Evolutionary conservation across 2,797 vertebrate genomes (phyloP), one percentile per base, ranked within the genome.

Genomic region (Poeciliopsis infans): DNA sequence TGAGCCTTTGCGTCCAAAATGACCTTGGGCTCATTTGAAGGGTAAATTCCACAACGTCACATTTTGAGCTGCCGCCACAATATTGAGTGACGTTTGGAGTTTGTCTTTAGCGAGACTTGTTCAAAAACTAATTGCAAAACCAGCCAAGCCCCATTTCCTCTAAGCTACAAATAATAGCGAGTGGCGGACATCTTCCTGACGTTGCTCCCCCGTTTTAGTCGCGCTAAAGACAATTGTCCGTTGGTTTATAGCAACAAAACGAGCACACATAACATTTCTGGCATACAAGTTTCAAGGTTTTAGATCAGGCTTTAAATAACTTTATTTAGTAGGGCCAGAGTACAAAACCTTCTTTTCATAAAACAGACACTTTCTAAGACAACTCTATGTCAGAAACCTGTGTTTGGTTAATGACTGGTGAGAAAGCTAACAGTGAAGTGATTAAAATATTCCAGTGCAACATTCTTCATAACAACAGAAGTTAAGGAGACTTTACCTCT

Each of bases 401-500:
- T 43, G 36, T 69, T 66, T 39, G 7, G 18, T 36, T 20, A 39
- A 25, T 25, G 11, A 7, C 36, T 41, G 39, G n/a, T 47, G 71
- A 70, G 13, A 68, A 25, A 20, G 46, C 18, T 72, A 20, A 20
- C 7, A 47, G 7, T 18, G 2, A 7, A 68, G 64, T 39, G 10
- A 66, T 18, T 39, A 20, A 64, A 39, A 23, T 66, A 23, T 66
- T 6, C 16, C 18, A 39, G 18, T 23, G 18, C 33, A 41, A 39
- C 64, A 23, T 68, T 20, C 7, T 11, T 41, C 8, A 6, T 47
- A 51, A 12, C 11, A 20, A 39, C 47, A 55, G 36, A 73, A 25
- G 53, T 20, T 5, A 36, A 51, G 66, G 7, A 47, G 1, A 41
- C 33, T 90, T 91, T 81, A 96, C 97, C 96, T 92, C 91, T 91